Conservation (phyloP, 2,797 vertebrate species). For the Mormyrops attenuatus region DNA sequence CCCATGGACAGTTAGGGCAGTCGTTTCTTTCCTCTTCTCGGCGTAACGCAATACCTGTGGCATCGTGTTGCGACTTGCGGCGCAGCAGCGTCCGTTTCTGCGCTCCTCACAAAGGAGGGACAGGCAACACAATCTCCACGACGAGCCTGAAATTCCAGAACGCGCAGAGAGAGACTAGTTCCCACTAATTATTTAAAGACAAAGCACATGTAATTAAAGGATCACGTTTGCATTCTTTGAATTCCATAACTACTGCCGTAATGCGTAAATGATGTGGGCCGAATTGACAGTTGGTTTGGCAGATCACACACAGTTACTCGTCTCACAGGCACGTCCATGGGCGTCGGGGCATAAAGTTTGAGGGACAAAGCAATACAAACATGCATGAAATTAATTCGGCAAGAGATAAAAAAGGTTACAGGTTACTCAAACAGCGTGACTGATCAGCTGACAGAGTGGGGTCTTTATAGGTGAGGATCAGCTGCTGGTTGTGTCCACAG, state of each 20-base stretch:
- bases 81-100: background rate
- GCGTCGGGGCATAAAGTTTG: background rate
- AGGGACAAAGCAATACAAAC: background rate
- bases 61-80: slow-evolving; percentile 33
- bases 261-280: background rate
- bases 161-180: background rate
- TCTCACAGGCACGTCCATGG: background rate
- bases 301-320: background rate
- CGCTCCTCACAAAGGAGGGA: background rate
- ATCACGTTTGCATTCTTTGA: background rate
- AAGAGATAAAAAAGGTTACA: background rate
- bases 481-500: background rate
- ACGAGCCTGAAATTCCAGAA: background rate
- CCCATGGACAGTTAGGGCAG: background rate
- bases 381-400: background rate
- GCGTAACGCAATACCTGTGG: slow-evolving; percentile 34
- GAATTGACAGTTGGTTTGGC: background rate
- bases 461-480: background rate
- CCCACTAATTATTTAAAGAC: background rate
- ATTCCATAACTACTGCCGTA: background rate
- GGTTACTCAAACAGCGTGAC: background rate
- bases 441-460: background rate
- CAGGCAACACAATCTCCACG: background rate
- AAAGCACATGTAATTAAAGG: background rate
- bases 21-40: slow-evolving; percentile 35